These are phyloP conservation scores for Bembecia ichneumoniformis DNA, from an alignment of 2,888 invertebrate species.

Conservation along the genomic window DNA sequence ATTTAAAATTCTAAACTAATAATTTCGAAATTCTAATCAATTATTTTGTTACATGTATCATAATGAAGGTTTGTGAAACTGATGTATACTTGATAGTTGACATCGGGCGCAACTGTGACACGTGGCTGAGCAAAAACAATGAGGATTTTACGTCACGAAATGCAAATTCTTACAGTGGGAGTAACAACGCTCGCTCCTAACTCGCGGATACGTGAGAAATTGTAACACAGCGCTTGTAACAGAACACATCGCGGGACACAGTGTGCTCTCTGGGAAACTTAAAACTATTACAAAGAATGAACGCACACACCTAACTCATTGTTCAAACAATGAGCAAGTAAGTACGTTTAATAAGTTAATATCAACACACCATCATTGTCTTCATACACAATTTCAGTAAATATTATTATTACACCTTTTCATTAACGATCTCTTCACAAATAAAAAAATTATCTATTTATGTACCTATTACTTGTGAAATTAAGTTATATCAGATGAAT, in stretches of 20 bases:
- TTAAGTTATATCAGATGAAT: too few species aligned
- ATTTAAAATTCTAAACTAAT: too few species aligned
- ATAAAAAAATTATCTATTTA: too few species aligned
- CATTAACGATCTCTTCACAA: too few species aligned
- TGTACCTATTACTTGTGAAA: too few species aligned
- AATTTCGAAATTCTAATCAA: too few species aligned
- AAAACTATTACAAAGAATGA: background rate
- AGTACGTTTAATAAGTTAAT: background rate
- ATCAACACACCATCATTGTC: background rate
- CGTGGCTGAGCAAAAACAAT: slow-evolving; percentile 37
- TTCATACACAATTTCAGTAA: background rate
- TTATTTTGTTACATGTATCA: too few species aligned
- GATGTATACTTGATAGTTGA: slow-evolving; percentile 3
- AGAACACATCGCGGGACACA: background rate
- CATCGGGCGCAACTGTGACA: slow-evolving; percentile 22
- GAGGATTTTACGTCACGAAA: slow-evolving; percentile 26
- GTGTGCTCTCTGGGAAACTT: background rate
- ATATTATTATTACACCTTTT: background rate
- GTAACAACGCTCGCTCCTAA: slow-evolving; percentile 4
- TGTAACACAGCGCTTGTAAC: slow-evolving; percentile 27
- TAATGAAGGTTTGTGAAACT: slow-evolving; percentile 1
- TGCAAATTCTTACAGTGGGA: slow-evolving; percentile 25
- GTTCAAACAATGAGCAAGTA: background rate
- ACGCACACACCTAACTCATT: background rate
- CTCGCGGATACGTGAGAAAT: slow-evolving; percentile 37